Percentiles rank a stretch among this genome's conserved stretches.
phyloP scores from a whole-genome alignment of 2,797 vertebrate genomes.

The Chaetodon trifasciatus region DNA sequence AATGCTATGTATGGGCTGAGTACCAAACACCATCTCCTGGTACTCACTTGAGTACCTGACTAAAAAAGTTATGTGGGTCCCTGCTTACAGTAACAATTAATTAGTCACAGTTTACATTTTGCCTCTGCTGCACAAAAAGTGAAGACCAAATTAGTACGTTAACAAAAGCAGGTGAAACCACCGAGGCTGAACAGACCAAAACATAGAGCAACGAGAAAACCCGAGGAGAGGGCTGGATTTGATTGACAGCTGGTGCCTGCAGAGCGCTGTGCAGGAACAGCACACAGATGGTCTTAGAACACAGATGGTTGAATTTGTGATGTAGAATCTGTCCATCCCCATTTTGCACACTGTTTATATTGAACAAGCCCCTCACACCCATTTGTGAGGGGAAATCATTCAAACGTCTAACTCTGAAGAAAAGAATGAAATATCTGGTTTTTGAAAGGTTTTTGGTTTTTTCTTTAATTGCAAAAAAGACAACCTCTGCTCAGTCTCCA shows the following conservation, averaged over 20 bases:
- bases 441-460: background rate
- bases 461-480: background rate
- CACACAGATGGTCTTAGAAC: slow-evolving; percentile 27
- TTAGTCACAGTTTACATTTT: background rate
- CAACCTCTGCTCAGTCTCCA: background rate
- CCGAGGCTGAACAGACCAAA: background rate
- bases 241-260: slow-evolving; percentile 13
- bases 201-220: background rate
- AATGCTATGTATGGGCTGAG: no score
- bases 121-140: background rate
- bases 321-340: background rate
- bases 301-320: slow-evolving; percentile 26
- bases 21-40: no score
- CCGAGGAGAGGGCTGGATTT: background rate
- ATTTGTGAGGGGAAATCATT: background rate
- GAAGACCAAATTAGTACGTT: background rate
- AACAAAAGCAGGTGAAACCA: background rate
- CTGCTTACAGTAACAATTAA: background rate
- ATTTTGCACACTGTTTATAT: background rate
- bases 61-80: no score
- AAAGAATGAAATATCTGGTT: background rate
- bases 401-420: background rate
- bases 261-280: background rate
- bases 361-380: background rate
- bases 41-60: no score